A percentile compares a stretch with the other conserved stretches of the same genome.
phyloP scores from a whole-genome alignment of 2,888 invertebrate genomes.

The Platycheirus albimanus region DNA sequence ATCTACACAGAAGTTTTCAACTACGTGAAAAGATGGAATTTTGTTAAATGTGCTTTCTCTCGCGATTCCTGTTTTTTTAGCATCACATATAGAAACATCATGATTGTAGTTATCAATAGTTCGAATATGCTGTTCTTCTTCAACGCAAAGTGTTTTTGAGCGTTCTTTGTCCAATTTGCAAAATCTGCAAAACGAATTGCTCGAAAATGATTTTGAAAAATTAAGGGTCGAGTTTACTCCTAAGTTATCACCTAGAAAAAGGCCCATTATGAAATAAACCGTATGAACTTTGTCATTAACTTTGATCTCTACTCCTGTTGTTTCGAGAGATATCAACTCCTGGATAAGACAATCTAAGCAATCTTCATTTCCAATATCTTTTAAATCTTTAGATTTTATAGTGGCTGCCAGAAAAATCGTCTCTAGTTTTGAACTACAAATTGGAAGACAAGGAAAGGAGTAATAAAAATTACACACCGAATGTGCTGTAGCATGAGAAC shows the following conservation, averaged over 20 bases:
- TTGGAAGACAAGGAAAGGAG: constrained; percentile 36
- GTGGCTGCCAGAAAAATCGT: constrained; percentile 28
- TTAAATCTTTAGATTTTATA: constrained; percentile 36
- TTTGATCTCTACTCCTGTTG: constrained; percentile 23
- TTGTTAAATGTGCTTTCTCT: constrained; percentile 23
- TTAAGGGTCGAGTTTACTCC: constrained; percentile 25
- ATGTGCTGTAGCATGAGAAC: constrained; percentile 19
- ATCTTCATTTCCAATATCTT: constrained; percentile 34
- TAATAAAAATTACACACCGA: constrained; percentile 34
- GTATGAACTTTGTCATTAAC: constrained; percentile 18
- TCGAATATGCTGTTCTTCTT: constrained; percentile 13
- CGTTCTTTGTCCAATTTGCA: constrained; percentile 16
- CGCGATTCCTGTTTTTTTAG: constrained; percentile 23
- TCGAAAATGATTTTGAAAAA: constrained; percentile 31
- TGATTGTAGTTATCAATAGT: constrained; percentile 18
- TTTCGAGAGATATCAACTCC: constrained; percentile 34
- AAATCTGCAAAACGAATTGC: constrained; percentile 42
- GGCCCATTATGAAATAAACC: constrained; percentile 43
- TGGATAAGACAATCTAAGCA: constrained; percentile 23
- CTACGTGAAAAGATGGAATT: constrained; percentile 38
- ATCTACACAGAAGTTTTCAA: constrained; percentile 25
- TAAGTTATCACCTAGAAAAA: constrained; percentile 38
- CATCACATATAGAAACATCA: background rate
- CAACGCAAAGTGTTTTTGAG: constrained; percentile 18
- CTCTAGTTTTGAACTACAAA: constrained; percentile 7